Percentiles rank a stretch among this genome's conserved stretches.
These are phyloP conservation scores for Hozukius guyotensis DNA, from an alignment of 2,797 vertebrate species.

Conservation along the genomic window DNA sequence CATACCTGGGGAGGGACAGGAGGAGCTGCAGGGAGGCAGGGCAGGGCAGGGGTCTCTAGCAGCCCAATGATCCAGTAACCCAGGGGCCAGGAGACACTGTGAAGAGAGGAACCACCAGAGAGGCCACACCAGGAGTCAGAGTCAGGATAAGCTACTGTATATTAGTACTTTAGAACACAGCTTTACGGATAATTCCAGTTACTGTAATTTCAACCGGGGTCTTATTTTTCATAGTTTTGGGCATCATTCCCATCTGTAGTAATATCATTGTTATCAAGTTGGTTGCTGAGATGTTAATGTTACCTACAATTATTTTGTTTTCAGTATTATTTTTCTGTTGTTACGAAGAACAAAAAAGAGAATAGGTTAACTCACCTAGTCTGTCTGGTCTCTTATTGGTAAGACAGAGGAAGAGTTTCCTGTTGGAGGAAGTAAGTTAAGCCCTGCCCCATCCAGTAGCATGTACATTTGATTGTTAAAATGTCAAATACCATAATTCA, in stretches of 20 bases:
- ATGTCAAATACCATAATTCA: no score
- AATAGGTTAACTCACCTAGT: neutral
- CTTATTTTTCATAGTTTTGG: neutral
- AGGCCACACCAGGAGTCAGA: conserved; percentile 44
- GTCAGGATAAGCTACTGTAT: neutral
- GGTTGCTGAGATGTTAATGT: neutral
- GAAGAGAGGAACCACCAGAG: conserved; percentile 53
- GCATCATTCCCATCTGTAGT: neutral
- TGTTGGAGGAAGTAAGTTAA: no score
- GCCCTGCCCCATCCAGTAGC: no score
- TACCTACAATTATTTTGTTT: no score
- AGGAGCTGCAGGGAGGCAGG: conserved; percentile 34
- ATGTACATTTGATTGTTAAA: no score
- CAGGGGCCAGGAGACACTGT: conserved; percentile 34
- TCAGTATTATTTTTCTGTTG: no score
- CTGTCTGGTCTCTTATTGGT: neutral
- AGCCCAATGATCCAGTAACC: conserved; percentile 58
- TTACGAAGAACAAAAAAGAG: no score
- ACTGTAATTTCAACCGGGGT: fast-evolving
- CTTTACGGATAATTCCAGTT: neutral
- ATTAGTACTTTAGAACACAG: neutral
- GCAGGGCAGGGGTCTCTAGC: conserved; percentile 42
- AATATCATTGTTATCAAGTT: neutral
- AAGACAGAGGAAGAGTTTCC: no score
- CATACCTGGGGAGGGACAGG: conserved; percentile 52